These are phyloP conservation scores for Tetraneura akinire DNA, from an alignment of 1,140 invertebrate genomes.

Conservation along the genomic window DNA sequence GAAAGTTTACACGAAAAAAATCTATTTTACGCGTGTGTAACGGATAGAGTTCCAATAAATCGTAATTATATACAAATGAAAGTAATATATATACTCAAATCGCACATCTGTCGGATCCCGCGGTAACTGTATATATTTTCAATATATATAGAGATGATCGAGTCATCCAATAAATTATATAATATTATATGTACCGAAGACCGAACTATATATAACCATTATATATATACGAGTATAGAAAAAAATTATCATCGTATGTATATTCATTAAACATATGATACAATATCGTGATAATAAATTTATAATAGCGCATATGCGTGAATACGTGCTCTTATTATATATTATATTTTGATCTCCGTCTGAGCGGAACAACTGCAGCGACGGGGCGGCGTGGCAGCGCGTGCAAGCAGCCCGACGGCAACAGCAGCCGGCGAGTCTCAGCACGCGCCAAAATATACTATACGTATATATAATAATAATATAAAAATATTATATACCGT, in stretches of 20 bases:
- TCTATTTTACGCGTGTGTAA: too few species aligned
- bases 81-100: too few species aligned
- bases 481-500: neutral
- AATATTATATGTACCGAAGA: too few species aligned
- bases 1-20: too few species aligned
- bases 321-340: neutral
- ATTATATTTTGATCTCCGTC: constrained; percentile 23
- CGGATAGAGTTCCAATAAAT: constrained; percentile 20
- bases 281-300: constrained; percentile 3
- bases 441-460: constrained; percentile 31
- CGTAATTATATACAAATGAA: too few species aligned
- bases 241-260: neutral
- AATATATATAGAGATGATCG: too few species aligned
- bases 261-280: neutral
- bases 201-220: too few species aligned
- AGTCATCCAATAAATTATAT: too few species aligned
- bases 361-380: constrained; percentile 7
- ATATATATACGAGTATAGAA: neutral
- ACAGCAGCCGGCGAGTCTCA: constrained; percentile 33
- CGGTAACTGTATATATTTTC: too few species aligned
- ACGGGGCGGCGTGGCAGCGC: neutral
- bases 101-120: constrained; percentile 11
- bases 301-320: constrained; percentile 18
- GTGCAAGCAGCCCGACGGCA: constrained; percentile 34
- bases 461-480: neutral